Percentiles rank a stretch among this genome's conserved stretches.
Conservation (phyloP, 2,113 vertebrate genomes). For the Lasiurus borealis region DNA sequence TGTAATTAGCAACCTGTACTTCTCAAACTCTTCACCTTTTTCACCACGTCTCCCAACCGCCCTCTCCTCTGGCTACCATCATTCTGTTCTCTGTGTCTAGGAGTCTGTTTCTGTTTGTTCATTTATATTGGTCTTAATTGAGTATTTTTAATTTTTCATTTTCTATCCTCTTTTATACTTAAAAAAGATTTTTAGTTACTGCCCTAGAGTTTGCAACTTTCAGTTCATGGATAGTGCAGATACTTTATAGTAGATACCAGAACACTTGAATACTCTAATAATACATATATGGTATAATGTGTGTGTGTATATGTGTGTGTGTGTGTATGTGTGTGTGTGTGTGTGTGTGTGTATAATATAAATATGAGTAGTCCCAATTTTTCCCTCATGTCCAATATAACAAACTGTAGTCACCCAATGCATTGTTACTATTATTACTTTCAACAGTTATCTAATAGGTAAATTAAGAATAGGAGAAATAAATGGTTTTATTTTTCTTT, state of each 20-base stretch:
- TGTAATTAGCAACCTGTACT: neutral
- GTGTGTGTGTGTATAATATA: too few relatives aligned
- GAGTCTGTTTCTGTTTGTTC: neutral
- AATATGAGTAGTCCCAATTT: neutral
- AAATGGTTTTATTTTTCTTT: slow-evolving; percentile 14
- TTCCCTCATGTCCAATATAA: neutral
- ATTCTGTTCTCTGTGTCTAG: neutral
- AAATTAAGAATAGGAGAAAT: neutral
- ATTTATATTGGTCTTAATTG: neutral
- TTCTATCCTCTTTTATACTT: neutral
- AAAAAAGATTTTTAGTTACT: neutral
- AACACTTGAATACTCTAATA: neutral
- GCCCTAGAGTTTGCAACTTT: neutral
- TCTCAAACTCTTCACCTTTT: neutral
- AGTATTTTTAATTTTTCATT: slow-evolving; percentile 10
- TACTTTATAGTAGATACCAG: neutral
- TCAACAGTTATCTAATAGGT: neutral
- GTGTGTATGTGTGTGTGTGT: too few relatives aligned
- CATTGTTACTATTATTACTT: neutral
- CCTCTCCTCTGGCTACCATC: neutral
- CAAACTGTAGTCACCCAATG: neutral
- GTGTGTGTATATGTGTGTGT: neutral
- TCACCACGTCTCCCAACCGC: neutral
- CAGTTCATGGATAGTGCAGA: neutral
- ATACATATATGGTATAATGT: neutral